phyloP scores from a whole-genome alignment of 2,888 invertebrate species.

The Eristalis arbustorum region DNA sequence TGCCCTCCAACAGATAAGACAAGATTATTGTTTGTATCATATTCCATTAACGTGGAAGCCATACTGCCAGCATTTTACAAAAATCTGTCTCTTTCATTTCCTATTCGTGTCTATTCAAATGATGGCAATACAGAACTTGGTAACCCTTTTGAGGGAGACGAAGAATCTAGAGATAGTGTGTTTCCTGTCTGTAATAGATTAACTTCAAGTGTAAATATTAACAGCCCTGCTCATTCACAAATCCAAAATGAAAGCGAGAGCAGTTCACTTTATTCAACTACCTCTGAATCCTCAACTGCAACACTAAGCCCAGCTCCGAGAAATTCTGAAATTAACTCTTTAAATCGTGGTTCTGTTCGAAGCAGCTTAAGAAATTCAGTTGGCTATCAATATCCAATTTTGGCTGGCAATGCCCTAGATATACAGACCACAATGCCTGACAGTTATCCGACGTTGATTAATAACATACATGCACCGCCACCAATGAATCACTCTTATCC shows the following conservation, averaged over 20 bases:
- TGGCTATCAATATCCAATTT: constrained; percentile 57
- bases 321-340: constrained; percentile 74
- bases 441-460: constrained; percentile 17
- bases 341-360: constrained; percentile 75
- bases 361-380: constrained; percentile 75
- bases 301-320: constrained; percentile 78
- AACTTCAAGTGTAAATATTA: constrained; percentile 36
- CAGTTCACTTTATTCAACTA: constrained; percentile 77
- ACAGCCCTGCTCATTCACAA: constrained; percentile 77
- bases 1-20: constrained; percentile 78
- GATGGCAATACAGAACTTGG: constrained; percentile 69
- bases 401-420: not conserved
- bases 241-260: constrained; percentile 76
- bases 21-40: constrained; percentile 76
- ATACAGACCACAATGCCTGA: not conserved
- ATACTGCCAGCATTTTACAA: constrained; percentile 79
- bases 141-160: constrained; percentile 76
- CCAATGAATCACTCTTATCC: constrained; percentile 79
- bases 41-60: constrained; percentile 79
- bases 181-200: constrained; percentile 53
- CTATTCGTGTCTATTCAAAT: constrained; percentile 77
- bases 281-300: constrained; percentile 77
- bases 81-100: constrained; percentile 77
- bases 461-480: constrained; percentile 30
- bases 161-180: constrained; percentile 12